phyloP scores from a whole-genome alignment of 1,140 invertebrate genomes.

The Teleogryllus occipitalis region DNA sequence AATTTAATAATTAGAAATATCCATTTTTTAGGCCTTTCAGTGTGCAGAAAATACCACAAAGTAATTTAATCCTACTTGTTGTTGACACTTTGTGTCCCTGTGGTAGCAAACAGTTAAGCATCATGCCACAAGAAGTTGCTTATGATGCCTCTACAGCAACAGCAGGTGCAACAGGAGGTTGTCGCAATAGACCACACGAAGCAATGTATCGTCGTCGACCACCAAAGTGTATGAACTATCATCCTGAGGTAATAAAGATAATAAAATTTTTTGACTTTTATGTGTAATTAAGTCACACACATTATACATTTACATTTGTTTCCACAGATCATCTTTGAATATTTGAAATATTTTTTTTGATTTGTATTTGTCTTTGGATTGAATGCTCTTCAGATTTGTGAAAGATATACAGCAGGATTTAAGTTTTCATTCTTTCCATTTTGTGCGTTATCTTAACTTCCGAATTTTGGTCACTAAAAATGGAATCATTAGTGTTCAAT shows the following conservation, averaged over 20 bases:
- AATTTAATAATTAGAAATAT: neutral
- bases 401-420: too few species aligned
- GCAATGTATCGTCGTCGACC: constrained; percentile 57
- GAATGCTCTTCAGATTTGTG: too few species aligned
- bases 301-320: too few species aligned
- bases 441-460: too few species aligned
- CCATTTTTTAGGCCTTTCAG: constrained; percentile 66
- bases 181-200: constrained; percentile 36
- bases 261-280: neutral
- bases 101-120: constrained; percentile 72
- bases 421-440: too few species aligned
- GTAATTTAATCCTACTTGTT: constrained; percentile 81
- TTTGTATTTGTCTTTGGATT: too few species aligned
- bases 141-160: constrained; percentile 34
- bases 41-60: constrained; percentile 85
- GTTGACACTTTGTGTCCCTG: constrained; percentile 85
- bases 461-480: too few species aligned
- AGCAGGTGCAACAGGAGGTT: constrained; percentile 41
- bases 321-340: too few species aligned
- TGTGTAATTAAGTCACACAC: neutral
- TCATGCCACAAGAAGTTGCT: constrained; percentile 63
- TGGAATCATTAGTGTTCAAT: too few species aligned
- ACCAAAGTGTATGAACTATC: constrained; percentile 76
- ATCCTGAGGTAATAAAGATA: constrained; percentile 57
- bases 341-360: too few species aligned